Evolutionary conservation across 2,888 invertebrate species (phyloP), one percentile per base, ranked within the genome.

Genomic region (Calameuta pallipes): DNA sequence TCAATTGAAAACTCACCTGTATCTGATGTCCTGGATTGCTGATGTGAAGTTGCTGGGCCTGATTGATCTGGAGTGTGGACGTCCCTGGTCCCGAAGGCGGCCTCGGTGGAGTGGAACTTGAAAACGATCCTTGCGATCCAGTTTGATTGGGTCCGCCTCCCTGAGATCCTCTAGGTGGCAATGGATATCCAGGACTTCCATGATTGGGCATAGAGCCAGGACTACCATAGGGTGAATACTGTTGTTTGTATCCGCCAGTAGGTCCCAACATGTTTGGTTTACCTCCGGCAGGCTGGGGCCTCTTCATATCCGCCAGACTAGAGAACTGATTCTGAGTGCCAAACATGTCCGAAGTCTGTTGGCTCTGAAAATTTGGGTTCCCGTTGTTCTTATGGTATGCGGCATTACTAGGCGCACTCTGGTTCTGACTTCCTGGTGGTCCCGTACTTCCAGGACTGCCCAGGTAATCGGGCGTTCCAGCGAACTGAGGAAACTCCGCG

Each of bases 21-120:
- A 97, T 95, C 87, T 95, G 95, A 90, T 96, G 96, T 70, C 94
- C 94, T 75, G 96, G 96, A 89, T 97, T 97, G 85, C 94, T 94
- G 86, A 98, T 96, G 91, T 97, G 97, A 91, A 97, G 92, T 91
- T 97, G 97, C 91, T 97, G 97, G 78, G 96, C 96, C 91, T 97
- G 97, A 89, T 96, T 96, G 93, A 97, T 96, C 92, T 97, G 97
- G 83, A 97, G 92, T 69, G 94, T 94, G 56, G 94, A 92, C 13
- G 94, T 93, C n/a, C 91, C 90, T 2, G 93, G 92, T 75, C 93
- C 93, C 0, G 93, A 93, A 0, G 94, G 92, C 30, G 94, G 94
- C 83, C 93, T 89, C 3, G 93, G 92, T 1, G 93, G 93, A 13
- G 93, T 92, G 81, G 89, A 91, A 80, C 86, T 91, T 79, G 87